Evolutionary conservation across 92 coral and sea anemone genomes (phyloP), one percentile per base, ranked within the genome.

Genomic region (Virgularia gustaviana): DNA sequence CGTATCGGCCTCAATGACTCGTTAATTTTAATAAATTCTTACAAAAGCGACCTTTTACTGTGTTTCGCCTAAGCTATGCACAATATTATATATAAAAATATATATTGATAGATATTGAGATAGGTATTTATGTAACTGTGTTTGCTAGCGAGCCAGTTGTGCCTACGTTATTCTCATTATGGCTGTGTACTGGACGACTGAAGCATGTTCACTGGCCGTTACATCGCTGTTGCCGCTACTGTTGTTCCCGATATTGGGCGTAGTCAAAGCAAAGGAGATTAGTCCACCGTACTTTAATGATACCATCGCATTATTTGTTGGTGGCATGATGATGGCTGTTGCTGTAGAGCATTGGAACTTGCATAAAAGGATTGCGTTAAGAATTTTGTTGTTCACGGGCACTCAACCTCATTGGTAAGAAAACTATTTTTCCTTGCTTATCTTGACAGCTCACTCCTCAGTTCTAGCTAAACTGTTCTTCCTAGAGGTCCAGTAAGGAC

Each of bases 311-410:
- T 66, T 89, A 36, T 89, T 89, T 29, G 56, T 89, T 13, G 96
- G 96, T 1, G 96, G 96, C 9, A 56, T 89, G 36, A 83, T 89
- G 62, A 79, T 89, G 29, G 96, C 96, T 3, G 89, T 83, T 49
- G 96, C 96, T 7, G 87, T 89, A 3, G 96, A 89, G 49, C 83
- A 86, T 27, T 89, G 96, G 83, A 86, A 81, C 66, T 79, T 89
- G 16, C 96, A 89, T 73, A 86, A 89, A 57, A 79, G 89, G 41
- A 88, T 88, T 7, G 89, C 89, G 0, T 78, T 88, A 11, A 63
- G 78, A 36, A 85, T 87, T 8, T 60, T 87, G 49, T 71, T 87
- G 39, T 52, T 81, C 20, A 82, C 83, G 3, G 91, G 91, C 25
- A 66, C 88, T 1, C 79, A 87, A 53, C 91, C 91, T 9, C 68